Evolutionary conservation across 2,888 invertebrate genomes (phyloP), one percentile per base, ranked within the genome.

Genomic region (Hofmannophila pseudospretella): DNA sequence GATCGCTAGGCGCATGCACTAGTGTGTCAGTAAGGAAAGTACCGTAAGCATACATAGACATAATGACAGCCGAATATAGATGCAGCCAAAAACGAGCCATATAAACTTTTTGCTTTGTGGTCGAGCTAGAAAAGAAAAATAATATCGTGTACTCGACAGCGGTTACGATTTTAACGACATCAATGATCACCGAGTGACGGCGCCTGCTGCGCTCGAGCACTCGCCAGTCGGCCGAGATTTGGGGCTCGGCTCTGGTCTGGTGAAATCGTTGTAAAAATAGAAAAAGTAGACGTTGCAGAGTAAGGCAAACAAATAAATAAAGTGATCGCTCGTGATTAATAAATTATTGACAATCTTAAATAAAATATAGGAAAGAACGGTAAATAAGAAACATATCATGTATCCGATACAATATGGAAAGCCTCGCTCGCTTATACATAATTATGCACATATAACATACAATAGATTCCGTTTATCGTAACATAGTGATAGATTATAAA

Each of bases 1-100:
- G 45, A 49, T 52, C 41, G 35, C 34, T 51, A 49, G 38, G 54
- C 59, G 64, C 85, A 84, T 84, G 85, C 84, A 46, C 79, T 80
- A 80, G 67, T 74, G 75, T 68, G 44, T 45, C 68, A 73, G 49
- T 67, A 69, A 74, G 62, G 58, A 72, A 44, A 74, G 63, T 75
- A 84, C 71, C 74, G 72, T 72, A 84, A 85, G 85, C 85, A 81
- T 85, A 85, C 85, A 85, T 79, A 82, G 84, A 85, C 77, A 84
- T 67, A 81, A 84, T 63, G 78, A 85, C 82, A 85, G 81, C 81
- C 84, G 84, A 63, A 82, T 67, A 84, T 76, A 81, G 77, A 82
- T 79, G 76, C 84, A 81, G 81, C 82, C 84, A 81, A 84, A 77
- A 75, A 85, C 84, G 84, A 85, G 85, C 85, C 84, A 84, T 78